phyloP scores from a whole-genome alignment of 2,888 invertebrate species.

The Monopis laevigella region DNA sequence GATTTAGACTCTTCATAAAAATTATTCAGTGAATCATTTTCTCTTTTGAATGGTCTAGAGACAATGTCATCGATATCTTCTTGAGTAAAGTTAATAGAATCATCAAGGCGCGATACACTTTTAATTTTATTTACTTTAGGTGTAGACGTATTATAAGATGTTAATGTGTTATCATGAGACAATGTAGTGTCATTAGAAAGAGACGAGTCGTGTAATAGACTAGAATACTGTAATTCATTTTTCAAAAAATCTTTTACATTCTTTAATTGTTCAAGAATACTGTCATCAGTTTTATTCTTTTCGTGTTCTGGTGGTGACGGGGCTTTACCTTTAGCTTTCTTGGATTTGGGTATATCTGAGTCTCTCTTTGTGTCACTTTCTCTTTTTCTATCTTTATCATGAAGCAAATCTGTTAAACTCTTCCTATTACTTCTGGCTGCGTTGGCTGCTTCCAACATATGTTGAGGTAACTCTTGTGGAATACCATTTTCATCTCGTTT shows the following conservation, averaged over 20 bases:
- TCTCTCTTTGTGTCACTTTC: conserved; percentile 18
- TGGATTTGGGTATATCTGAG: conserved; percentile 40
- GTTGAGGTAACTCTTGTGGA: conserved; percentile 76
- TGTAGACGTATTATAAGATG: conserved; percentile 55
- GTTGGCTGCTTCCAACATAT: conserved; percentile 77
- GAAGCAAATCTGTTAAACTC: conserved; percentile 46
- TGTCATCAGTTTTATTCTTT: conserved; percentile 58
- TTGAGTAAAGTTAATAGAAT: conserved; percentile 54
- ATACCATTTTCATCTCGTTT: conserved; percentile 69
- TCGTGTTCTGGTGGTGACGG: conserved; percentile 72
- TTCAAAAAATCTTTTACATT: conserved; percentile 49
- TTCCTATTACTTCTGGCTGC: conserved; percentile 75
- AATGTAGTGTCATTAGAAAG: too few relatives aligned
- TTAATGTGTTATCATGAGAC: conserved; percentile 28
- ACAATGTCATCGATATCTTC: conserved; percentile 65
- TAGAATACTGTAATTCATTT: conserved; percentile 52
- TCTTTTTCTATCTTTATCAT: conserved; percentile 36
- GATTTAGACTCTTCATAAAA: conserved; percentile 56
- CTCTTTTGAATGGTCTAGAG: conserved; percentile 53
- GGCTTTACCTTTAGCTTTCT: conserved; percentile 77
- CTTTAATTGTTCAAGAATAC: conserved; percentile 50
- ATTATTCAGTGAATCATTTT: conserved; percentile 58
- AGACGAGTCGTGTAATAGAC: conserved; percentile 37
- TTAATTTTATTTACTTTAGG: conserved; percentile 54
- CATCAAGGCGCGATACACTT: conserved; percentile 40